These are phyloP conservation scores for Piezodorus guildinii DNA, from an alignment of 1,140 invertebrate species.

Conservation along the genomic window DNA sequence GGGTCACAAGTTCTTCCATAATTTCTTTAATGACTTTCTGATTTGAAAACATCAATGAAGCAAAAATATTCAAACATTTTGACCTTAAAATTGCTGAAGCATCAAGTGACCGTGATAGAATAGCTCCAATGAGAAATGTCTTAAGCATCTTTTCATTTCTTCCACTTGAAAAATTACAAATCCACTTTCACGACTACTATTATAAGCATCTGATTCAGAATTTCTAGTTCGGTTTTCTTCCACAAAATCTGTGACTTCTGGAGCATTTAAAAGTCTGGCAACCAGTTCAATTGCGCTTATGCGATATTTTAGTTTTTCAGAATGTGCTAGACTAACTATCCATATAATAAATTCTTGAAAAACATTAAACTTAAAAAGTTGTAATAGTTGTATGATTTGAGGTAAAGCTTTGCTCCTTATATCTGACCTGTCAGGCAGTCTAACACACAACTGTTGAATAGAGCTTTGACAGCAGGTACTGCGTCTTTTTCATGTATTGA, in stretches of 20 bases:
- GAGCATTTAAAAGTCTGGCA: conserved; percentile 35
- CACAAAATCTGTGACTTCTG: conserved; percentile 24
- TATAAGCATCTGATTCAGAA: too few relatives aligned
- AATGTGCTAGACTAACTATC: conserved; percentile 40
- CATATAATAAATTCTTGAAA: conserved; percentile 37
- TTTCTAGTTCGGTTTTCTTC: neutral
- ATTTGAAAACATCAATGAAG: conserved; percentile 37
- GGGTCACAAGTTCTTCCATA: conserved; percentile 38
- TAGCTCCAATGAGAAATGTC: conserved; percentile 38
- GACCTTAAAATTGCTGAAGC: conserved; percentile 43
- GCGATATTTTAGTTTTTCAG: conserved; percentile 39
- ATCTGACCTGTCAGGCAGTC: conserved; percentile 45
- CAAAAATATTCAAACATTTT: conserved; percentile 42
- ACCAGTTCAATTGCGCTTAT: conserved; percentile 46
- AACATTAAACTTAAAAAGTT: conserved; percentile 33
- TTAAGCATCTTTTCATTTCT: conserved; percentile 26
- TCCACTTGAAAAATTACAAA: neutral
- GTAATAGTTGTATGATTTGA: conserved; percentile 39
- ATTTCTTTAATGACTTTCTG: conserved; percentile 32
- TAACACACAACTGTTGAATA: conserved; percentile 47
- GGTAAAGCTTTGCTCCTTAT: conserved; percentile 41
- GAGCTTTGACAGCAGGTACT: conserved; percentile 34
- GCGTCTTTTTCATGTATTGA: conserved; percentile 33
- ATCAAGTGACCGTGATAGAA: conserved; percentile 43
- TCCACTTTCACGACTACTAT: neutral